These are phyloP conservation scores for Galeopsomyia nigrocyanea DNA, from an alignment of 2,888 invertebrate species.

Conservation along the genomic window DNA sequence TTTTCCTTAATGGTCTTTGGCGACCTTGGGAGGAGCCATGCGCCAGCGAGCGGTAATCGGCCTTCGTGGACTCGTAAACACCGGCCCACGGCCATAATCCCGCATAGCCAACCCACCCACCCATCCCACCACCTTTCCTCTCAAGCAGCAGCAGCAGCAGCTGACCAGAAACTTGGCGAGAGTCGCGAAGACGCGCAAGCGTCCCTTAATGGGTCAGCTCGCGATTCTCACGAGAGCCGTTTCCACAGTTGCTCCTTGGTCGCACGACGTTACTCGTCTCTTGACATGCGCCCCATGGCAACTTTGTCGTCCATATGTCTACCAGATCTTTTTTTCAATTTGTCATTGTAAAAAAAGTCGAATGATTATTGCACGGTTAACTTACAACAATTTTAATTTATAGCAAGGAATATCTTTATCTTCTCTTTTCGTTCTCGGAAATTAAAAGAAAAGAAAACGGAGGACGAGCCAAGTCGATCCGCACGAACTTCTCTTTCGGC, in stretches of 20 bases:
- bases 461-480: not conserved
- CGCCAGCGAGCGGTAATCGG: slow-evolving; percentile 58
- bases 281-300: not conserved
- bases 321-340: too few species aligned
- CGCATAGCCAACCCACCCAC: slow-evolving; percentile 49
- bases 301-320: too few species aligned
- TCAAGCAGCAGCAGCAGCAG: slow-evolving; percentile 39
- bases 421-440: too few species aligned
- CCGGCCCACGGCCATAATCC: slow-evolving; percentile 57
- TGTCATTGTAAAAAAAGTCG: too few species aligned
- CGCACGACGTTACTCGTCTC: not conserved
- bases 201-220: slow-evolving; percentile 60
- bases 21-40: slow-evolving; percentile 32
- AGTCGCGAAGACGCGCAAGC: slow-evolving; percentile 48
- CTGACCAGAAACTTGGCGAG: slow-evolving; percentile 56
- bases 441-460: slow-evolving; percentile 16
- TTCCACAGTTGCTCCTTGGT: slow-evolving; percentile 42
- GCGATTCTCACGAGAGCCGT: slow-evolving; percentile 55
- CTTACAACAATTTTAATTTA: too few species aligned
- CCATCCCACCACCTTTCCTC: not conserved
- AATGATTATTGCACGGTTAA: too few species aligned
- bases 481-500: slow-evolving; percentile 39
- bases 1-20: slow-evolving; percentile 12
- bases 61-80: slow-evolving; percentile 64
- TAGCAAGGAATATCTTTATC: too few species aligned